These are phyloP conservation scores for Peromyscus aztecus DNA, from an alignment of 2,797 vertebrate genomes.

Conservation along the genomic window DNA sequence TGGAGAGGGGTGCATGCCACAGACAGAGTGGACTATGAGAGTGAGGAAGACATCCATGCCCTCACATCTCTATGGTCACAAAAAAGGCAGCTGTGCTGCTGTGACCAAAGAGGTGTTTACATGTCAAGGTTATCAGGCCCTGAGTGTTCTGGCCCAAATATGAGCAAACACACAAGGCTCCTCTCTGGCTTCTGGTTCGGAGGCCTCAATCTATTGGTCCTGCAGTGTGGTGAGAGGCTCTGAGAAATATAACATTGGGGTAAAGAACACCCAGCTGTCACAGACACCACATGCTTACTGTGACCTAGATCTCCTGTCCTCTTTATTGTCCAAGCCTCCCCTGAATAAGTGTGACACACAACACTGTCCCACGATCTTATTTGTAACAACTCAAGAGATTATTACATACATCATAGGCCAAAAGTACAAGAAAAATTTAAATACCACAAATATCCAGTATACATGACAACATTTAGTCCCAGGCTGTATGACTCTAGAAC, in stretches of 20 bases:
- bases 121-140: background rate
- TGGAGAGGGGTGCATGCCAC: background rate
- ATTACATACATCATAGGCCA: background rate
- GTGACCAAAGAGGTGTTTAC: background rate
- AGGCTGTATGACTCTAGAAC: background rate
- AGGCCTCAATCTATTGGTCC: background rate
- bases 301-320: background rate
- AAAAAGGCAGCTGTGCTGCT: background rate
- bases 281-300: background rate
- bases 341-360: background rate
- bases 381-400: slow-evolving; percentile 11
- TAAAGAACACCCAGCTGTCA: background rate
- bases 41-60: background rate
- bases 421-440: background rate
- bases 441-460: background rate
- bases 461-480: background rate
- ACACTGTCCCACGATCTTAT: background rate
- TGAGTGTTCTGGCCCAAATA: background rate
- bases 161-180: background rate
- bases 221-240: background rate
- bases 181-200: background rate
- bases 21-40: background rate
- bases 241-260: too few species aligned
- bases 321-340: background rate
- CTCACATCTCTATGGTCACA: background rate